Percentiles rank a stretch among this genome's conserved stretches.
Conservation (phyloP, 2,888 invertebrate genomes). For the Watsonalla cultraria region DNA sequence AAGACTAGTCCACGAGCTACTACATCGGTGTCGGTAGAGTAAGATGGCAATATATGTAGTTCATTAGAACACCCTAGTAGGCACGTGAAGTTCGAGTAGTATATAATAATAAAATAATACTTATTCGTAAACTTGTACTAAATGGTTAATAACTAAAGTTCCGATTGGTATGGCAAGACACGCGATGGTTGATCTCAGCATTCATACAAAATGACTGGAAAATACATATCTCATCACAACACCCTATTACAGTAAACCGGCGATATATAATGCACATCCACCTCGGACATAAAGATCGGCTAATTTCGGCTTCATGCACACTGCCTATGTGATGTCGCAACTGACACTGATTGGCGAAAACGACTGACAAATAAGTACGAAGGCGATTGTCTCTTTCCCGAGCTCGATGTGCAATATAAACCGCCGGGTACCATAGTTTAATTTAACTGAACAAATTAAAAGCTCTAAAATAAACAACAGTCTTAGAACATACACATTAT, state of each 20-base stretch:
- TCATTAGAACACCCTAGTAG: not conserved
- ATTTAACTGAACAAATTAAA: conserved; percentile 72
- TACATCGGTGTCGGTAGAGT: not conserved
- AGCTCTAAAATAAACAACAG: conserved; percentile 76
- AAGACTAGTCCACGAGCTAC: not conserved
- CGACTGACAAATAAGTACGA: no score
- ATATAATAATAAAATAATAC: not conserved
- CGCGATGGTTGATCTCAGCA: conserved; percentile 15
- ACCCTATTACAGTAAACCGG: conserved; percentile 33
- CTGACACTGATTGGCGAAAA: no score
- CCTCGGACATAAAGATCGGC: no score
- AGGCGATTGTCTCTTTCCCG: no score
- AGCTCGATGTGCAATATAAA: no score
- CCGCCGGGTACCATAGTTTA: conserved; percentile 29
- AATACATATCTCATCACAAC: conserved; percentile 65
- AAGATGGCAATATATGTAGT: not conserved
- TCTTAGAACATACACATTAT: conserved; percentile 75
- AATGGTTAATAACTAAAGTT: conserved; percentile 25
- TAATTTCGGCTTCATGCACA: no score
- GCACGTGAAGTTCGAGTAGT: not conserved
- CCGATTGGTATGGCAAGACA: conserved; percentile 40
- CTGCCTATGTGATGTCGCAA: no score
- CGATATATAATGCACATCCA: no score
- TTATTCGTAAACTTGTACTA: conserved; percentile 27
- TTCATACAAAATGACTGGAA: conserved; percentile 64